These are phyloP conservation scores for Argyrosomus japonicus DNA, from an alignment of 2,113 vertebrate genomes.

Conservation along the genomic window DNA sequence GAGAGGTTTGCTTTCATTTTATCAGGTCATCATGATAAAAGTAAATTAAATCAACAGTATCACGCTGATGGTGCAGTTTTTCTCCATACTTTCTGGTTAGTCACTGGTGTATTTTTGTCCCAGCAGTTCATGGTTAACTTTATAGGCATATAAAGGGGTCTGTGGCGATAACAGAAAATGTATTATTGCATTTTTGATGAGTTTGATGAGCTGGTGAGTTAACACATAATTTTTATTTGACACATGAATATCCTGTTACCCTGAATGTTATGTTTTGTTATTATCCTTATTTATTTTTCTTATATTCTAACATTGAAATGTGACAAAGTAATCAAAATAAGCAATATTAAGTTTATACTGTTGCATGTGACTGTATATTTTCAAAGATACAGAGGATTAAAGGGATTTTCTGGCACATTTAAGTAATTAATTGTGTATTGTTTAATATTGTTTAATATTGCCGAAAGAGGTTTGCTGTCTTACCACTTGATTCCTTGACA, in stretches of 20 bases:
- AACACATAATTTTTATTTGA: not conserved
- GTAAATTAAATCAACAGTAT: not conserved
- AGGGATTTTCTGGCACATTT: not conserved
- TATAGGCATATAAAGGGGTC: not conserved
- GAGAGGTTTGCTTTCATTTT: not conserved
- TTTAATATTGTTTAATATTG: not conserved
- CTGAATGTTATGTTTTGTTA: not conserved
- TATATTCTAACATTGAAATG: not conserved
- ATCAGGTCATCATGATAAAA: not conserved
- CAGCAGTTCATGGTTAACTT: not conserved
- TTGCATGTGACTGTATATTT: not conserved
- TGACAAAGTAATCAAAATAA: not conserved
- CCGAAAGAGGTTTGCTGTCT: not conserved
- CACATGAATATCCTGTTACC: not conserved
- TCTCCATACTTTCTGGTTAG: too few species aligned
- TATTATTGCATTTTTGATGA: not conserved
- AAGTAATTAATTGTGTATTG: too few species aligned
- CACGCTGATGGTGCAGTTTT: not conserved
- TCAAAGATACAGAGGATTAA: not conserved
- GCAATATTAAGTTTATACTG: not conserved
- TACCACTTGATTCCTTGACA: constrained; percentile 1
- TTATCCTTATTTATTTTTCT: not conserved
- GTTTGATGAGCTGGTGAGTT: too few species aligned
- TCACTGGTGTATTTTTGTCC: not conserved
- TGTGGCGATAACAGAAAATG: not conserved